Base-by-base conservation (phyloP, 2,888 invertebrate species). In the Leptinotarsa tumamoca region DNA sequence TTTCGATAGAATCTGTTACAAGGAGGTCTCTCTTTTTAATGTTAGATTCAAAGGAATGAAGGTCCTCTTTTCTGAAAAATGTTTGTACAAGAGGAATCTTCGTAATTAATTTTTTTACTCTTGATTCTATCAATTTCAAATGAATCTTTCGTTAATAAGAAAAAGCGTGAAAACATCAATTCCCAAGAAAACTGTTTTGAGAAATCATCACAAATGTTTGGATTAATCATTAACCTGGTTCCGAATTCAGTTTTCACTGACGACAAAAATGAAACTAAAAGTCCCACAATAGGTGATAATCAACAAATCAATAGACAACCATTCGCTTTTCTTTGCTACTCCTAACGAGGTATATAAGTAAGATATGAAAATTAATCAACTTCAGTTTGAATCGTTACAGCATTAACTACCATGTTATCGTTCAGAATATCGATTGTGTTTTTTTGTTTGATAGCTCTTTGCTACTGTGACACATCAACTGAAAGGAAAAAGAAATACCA, bases 401-500 rank as follows among this genome's bases (percentile, higher is more conserved):
- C 18, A 43, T 10, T 2, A 5, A 58, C 23, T 13, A 63, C 17
- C 17, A 63, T 63, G 63, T 33, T 63, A 7, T 43, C 63, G 7
- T n/a, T 43, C 10, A 63, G n/a, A 5, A 43, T 14, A 63, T 63
- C 14, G n/a, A 18, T 63, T 33, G 63, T 76, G 43, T 71, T 76
- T 43, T 63, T 51, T 54, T 63, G 71, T 63, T 18, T 71, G 21
- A 58, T 76, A 68, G 76, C 76, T 10, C 66, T 70, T 23, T 80
- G 80, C 70, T 78, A 78, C 23, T 78, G 78, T 61, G 74, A 79
- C 23, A 52, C 71, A 61, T 17, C 67, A 67, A 27, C 54, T 52
- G 58, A 58, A 23, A 33, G 73, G 54, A 14, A 58, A 10, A 71
- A 79, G 13, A 76, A 73, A 56, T 73, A 78, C 23, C 78, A 78